Percentiles rank a stretch among this genome's conserved stretches.
Evolutionary conservation across 2,797 vertebrate species (phyloP).

Genomic region (Odontamblyopus lacepedii): DNA sequence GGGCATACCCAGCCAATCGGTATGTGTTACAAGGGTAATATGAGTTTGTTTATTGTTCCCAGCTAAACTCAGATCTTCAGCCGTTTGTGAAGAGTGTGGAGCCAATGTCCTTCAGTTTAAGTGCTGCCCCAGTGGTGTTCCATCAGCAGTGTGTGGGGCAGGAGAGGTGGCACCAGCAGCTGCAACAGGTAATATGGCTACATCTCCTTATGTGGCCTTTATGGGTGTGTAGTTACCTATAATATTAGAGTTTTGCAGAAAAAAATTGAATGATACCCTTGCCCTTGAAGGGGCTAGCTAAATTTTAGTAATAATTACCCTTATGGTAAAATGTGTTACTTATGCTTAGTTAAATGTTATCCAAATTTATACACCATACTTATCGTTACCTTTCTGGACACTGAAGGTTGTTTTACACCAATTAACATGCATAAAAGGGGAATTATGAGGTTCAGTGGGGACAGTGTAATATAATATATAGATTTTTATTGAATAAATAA

Average conservation of each 20-base stretch:
- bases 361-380: neutral
- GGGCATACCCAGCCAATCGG: neutral
- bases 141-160: conserved; percentile 89
- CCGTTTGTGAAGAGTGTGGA: conserved; percentile 88
- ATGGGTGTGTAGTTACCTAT: neutral
- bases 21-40: neutral
- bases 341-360: neutral
- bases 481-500: neutral
- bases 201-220: neutral
- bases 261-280: neutral
- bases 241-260: neutral
- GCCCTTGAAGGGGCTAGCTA: neutral
- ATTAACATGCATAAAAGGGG: neutral
- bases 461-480: neutral
- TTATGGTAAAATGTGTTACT: neutral
- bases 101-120: conserved; percentile 81
- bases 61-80: conserved; percentile 95
- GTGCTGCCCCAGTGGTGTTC: conserved; percentile 89
- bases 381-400: neutral
- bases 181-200: conserved; percentile 82
- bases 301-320: neutral
- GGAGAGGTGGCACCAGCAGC: conserved; percentile 87
- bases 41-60: conserved; percentile 29
- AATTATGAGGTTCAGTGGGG: neutral
- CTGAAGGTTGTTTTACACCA: neutral